A percentile compares a stretch with the other conserved stretches of the same genome.
Evolutionary conservation across 2,888 invertebrate species (phyloP).

Genomic region (Thumatha senex): DNA sequence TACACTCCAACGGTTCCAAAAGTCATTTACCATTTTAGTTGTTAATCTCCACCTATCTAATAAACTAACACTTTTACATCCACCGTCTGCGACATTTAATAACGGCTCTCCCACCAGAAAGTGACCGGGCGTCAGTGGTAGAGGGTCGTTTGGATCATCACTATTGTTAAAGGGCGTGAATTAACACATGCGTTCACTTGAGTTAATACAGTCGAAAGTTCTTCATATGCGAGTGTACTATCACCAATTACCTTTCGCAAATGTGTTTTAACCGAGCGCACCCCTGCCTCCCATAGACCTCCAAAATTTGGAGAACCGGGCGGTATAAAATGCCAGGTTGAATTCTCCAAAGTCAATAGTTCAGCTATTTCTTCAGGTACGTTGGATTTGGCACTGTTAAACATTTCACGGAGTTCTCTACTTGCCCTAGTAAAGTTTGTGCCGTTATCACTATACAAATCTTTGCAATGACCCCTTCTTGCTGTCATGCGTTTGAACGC

Average conservation of each 20-base stretch:
- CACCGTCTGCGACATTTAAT: not conserved
- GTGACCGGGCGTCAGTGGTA: not conserved
- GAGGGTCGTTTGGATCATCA: too few species aligned
- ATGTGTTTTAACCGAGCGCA: slow-evolving; percentile 9
- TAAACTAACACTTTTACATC: not conserved
- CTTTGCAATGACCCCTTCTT: slow-evolving; percentile 6
- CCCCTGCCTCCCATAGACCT: slow-evolving; percentile 6
- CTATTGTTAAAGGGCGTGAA: too few species aligned
- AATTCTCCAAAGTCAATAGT: too few species aligned
- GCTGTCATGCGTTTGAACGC: slow-evolving; percentile 12
- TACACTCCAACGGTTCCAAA: not conserved
- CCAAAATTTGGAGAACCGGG: not conserved
- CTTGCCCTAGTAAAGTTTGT: slow-evolving; percentile 10
- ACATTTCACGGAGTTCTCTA: not conserved
- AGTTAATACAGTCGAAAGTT: slow-evolving; percentile 3
- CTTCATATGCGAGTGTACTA: slow-evolving; percentile 10
- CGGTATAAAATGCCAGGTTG: not conserved
- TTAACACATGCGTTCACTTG: too few species aligned
- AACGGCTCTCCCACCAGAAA: slow-evolving; percentile 1
- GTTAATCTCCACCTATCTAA: not conserved
- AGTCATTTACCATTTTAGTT: not conserved
- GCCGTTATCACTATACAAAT: slow-evolving; percentile 12
- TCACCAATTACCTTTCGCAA: slow-evolving; percentile 9
- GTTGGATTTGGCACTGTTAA: not conserved
- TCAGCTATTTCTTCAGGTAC: not conserved